A percentile compares a stretch with the other conserved stretches of the same genome.
These are phyloP conservation scores for Actinostola sp. DNA, from an alignment of 92 coral and sea anemone species.

Conservation along the genomic window DNA sequence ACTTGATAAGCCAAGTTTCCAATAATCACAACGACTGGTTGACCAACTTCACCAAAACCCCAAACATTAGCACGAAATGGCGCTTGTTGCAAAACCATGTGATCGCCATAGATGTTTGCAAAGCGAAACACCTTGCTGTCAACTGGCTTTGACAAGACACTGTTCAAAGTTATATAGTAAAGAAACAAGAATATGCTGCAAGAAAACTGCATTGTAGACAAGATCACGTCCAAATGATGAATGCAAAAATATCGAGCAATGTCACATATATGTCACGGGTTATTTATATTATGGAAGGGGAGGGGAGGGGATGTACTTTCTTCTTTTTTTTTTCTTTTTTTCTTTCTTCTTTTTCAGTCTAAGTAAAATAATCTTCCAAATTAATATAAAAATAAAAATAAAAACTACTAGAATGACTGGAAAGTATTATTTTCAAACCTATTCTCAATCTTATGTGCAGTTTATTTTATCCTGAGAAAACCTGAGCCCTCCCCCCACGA, in stretches of 20 bases:
- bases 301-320: too few species aligned
- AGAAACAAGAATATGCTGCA: background rate
- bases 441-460: too few species aligned
- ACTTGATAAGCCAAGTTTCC: conserved; percentile 49
- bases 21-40: conserved; percentile 58
- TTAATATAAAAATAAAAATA: too few species aligned
- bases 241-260: background rate
- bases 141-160: conserved; percentile 2
- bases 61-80: conserved; percentile 82
- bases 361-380: too few species aligned
- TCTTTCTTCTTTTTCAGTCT: too few species aligned
- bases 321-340: too few species aligned
- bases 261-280: too few species aligned
- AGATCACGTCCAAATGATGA: too few species aligned
- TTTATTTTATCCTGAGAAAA: too few species aligned
- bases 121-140: conserved; percentile 66
- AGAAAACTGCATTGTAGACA: background rate
- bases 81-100: conserved; percentile 92
- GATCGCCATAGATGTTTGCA: conserved; percentile 90
- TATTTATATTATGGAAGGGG: background rate
- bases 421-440: too few species aligned
- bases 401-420: too few species aligned
- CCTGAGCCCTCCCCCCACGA: conserved; percentile 1
- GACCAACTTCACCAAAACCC: conserved; percentile 94
- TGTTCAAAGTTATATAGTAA: background rate